A percentile compares a stretch with the other conserved stretches of the same genome.
Evolutionary conservation across 2,888 invertebrate genomes (phyloP).

Genomic region (Coleophora deauratella): DNA sequence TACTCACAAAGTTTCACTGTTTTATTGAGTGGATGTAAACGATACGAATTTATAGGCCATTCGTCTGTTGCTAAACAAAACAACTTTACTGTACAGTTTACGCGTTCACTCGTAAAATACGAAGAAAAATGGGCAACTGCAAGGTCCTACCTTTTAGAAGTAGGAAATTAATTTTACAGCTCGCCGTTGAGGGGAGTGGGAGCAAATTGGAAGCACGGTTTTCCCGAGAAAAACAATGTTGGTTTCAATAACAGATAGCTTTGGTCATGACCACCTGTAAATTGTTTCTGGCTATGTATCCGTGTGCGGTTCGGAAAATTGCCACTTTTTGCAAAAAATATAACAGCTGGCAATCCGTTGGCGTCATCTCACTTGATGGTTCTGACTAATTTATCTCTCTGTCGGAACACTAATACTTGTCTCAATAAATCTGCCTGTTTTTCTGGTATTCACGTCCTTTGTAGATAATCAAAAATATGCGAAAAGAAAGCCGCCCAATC

Average conservation of each 20-base stretch:
- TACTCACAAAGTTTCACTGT: constrained; percentile 4
- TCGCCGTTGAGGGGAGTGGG: constrained; percentile 5
- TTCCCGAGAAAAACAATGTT: neutral
- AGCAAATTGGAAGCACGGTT: neutral
- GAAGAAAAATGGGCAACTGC: constrained; percentile 19
- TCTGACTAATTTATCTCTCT: no score
- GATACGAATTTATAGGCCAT: constrained; percentile 24
- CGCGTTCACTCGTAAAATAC: constrained; percentile 21
- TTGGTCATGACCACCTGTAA: no score
- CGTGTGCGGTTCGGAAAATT: no score
- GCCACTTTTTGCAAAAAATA: no score
- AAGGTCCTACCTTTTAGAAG: constrained; percentile 14
- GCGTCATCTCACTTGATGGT: no score
- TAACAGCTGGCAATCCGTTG: no score
- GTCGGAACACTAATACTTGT: no score
- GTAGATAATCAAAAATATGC: no score
- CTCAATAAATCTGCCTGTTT: no score
- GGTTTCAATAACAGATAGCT: neutral
- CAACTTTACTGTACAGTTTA: constrained; percentile 24
- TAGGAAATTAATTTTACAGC: constrained; percentile 17
- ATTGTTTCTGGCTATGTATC: no score
- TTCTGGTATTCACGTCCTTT: no score
- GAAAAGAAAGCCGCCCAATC: no score
- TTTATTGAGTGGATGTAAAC: constrained; percentile 15
- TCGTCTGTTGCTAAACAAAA: constrained; percentile 26